These are phyloP conservation scores for Muscina levida DNA, from an alignment of 2,888 invertebrate species.

Conservation along the genomic window DNA sequence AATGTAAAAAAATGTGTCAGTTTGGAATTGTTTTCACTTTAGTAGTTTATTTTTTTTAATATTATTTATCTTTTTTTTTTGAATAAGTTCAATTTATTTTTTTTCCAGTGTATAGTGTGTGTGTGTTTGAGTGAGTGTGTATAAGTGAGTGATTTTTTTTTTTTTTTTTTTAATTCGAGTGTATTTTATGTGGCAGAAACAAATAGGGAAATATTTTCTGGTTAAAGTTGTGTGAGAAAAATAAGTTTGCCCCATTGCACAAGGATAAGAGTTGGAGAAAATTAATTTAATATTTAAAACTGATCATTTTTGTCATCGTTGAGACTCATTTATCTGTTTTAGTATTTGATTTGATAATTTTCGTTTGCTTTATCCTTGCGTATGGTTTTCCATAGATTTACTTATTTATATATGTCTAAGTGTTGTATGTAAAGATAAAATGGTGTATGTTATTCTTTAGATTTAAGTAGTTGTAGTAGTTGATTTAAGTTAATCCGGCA, in stretches of 20 bases:
- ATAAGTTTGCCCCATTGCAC: neutral
- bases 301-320: too few species aligned
- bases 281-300: too few species aligned
- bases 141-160: slow-evolving; percentile 27
- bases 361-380: slow-evolving; percentile 33
- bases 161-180: slow-evolving; percentile 25
- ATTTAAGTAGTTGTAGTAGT: slow-evolving; percentile 1
- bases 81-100: slow-evolving; percentile 14
- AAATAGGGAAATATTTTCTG: slow-evolving; percentile 32
- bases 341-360: slow-evolving; percentile 19
- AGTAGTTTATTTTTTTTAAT: too few species aligned
- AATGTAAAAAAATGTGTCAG: slow-evolving; percentile 61
- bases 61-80: too few species aligned
- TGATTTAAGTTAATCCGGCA: slow-evolving; percentile 12
- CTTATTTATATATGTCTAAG: slow-evolving; percentile 9
- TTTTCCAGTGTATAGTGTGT: slow-evolving; percentile 21
- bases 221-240: slow-evolving; percentile 15
- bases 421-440: slow-evolving; percentile 46
- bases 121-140: slow-evolving; percentile 5
- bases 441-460: slow-evolving; percentile 27
- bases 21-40: slow-evolving; percentile 38
- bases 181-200: slow-evolving; percentile 39
- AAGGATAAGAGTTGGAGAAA: too few species aligned
- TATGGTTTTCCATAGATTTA: neutral
- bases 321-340: too few species aligned